Evolutionary conservation across 2,888 invertebrate species (phyloP), one percentile per base, ranked within the genome.

Genomic region (Parnassius glacialis): DNA sequence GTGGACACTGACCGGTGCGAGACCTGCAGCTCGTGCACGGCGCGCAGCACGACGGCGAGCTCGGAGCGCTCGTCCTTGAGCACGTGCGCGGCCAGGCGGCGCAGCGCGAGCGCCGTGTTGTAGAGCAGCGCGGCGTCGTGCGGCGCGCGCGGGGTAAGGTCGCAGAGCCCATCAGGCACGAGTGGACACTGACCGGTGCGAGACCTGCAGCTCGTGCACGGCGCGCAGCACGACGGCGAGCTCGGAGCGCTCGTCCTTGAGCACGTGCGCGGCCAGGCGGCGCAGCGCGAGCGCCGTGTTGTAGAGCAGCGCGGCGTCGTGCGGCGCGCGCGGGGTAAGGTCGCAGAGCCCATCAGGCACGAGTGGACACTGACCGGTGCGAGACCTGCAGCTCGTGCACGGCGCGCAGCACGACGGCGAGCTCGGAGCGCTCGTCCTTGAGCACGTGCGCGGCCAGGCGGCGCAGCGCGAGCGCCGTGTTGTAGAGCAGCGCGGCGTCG

Each of bases 211-310:
- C 86, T 99, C 99, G 76, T 97, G 96, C 3, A 99, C 99, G 25
- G 99, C 99, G 73, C 97, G 95, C 64, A 98, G 87, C 50, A 99
- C 88, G 34, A 96, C 94, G 61, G 95, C 94, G 56, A 99, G 88
- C 45, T 96, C 96, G 1, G 98, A 97, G 78, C 99, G 97, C 77
- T 99, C 98, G 83, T 99, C 98, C 80, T 97, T 97, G 5, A 99
- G 90, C 73, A 98, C 97, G 66, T 95, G 95, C 59, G 97, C 97
- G 1, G 99, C 99, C 44, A 98, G 90, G 59, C 97, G 93, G 78
- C 99, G 96, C 69, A 99, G 92, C 12, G 99, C 96, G 13, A 99
- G 93, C 41, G 99, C 98, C 57, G 99, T 96, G 85, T 99, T 99
- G 88, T 98, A 99, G 47, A 98, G 90, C 48, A 99, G 90, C 42